These are phyloP conservation scores for Caenorhabditis drosophilae DNA, from an alignment of 2,888 invertebrate genomes.

Conservation along the genomic window DNA sequence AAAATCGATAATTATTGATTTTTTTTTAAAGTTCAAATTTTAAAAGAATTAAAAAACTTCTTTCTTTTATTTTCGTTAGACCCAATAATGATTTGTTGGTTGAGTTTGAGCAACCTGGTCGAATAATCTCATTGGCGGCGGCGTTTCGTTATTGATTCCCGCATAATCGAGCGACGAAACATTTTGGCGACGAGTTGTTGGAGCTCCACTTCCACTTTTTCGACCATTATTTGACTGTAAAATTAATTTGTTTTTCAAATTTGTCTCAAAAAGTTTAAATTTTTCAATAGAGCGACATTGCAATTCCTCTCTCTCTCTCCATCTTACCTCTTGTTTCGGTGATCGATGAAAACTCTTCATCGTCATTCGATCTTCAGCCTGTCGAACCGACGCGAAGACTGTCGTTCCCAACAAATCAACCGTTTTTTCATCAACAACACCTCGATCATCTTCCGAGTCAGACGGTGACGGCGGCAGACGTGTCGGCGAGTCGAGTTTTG, in stretches of 20 bases:
- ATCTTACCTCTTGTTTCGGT: constrained; percentile 14
- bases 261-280: constrained; percentile 1
- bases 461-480: constrained; percentile 32
- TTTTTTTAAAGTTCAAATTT: no score
- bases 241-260: not conserved
- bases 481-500: constrained; percentile 23
- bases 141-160: constrained; percentile 29
- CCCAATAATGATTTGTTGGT: constrained; percentile 42
- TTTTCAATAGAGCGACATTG: not conserved
- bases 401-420: constrained; percentile 56
- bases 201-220: not conserved
- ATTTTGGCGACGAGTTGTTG: constrained; percentile 18
- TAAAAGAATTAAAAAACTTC: not conserved
- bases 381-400: constrained; percentile 50
- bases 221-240: not conserved
- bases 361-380: constrained; percentile 34
- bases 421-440: constrained; percentile 7
- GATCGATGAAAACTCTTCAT: constrained; percentile 26
- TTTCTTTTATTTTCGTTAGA: constrained; percentile 22
- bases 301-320: not conserved
- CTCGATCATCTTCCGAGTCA: constrained; percentile 10
- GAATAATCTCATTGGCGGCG: constrained; percentile 51
- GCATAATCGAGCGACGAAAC: constrained; percentile 44
- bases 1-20: no score
- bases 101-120: constrained; percentile 44